phyloP scores from a whole-genome alignment of 2,888 invertebrate genomes.

The Thumatha senex region DNA sequence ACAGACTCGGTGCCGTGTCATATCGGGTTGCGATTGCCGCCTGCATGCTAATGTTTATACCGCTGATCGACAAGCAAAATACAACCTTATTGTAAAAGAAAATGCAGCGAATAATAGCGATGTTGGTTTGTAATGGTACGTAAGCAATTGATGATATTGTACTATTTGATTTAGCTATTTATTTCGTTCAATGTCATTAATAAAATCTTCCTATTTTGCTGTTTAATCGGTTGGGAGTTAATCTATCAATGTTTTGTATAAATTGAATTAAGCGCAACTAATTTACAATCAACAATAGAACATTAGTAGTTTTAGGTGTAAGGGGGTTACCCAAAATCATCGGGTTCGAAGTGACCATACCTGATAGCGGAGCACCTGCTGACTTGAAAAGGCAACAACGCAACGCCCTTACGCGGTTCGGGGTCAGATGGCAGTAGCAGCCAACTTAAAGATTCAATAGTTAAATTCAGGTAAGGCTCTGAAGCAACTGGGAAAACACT shows the following conservation, averaged over 20 bases:
- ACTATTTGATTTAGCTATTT: neutral
- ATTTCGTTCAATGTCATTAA: neutral
- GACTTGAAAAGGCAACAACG: too few relatives aligned
- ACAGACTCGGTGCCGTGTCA: slow-evolving; percentile 66
- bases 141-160: neutral
- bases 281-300: too few relatives aligned
- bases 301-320: too few relatives aligned
- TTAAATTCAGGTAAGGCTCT: too few relatives aligned
- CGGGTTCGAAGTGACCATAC: too few relatives aligned
- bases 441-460: too few relatives aligned
- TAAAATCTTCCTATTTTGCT: neutral
- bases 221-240: neutral
- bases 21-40: slow-evolving; percentile 76
- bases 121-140: slow-evolving; percentile 7
- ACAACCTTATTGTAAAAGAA: slow-evolving; percentile 1
- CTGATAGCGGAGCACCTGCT: too few relatives aligned
- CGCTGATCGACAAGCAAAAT: slow-evolving; percentile 9
- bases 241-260: neutral
- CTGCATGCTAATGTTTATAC: slow-evolving; percentile 68
- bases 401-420: too few relatives aligned
- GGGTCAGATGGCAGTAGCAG: too few relatives aligned
- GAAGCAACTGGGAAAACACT: too few relatives aligned
- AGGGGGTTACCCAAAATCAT: too few relatives aligned
- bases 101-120: neutral
- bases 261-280: too few relatives aligned